Evolutionary conservation across 2,888 invertebrate species (phyloP).

Genomic region (Lagria hirta): DNA sequence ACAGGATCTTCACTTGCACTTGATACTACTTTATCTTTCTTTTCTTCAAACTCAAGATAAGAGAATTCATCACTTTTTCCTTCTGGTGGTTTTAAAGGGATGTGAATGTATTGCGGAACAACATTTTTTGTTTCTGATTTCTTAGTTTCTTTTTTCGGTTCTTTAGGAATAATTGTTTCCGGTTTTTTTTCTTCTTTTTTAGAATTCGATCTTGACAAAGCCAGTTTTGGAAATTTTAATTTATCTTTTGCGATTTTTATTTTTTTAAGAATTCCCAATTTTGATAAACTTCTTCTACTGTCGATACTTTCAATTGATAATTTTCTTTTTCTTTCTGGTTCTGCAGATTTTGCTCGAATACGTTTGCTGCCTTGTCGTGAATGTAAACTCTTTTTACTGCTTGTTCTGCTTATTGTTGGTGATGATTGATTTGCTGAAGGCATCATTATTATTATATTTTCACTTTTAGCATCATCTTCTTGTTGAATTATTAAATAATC

Average conservation of each 20-base stretch:
- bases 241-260: constrained; percentile 47
- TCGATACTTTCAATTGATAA: constrained; percentile 45
- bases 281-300: constrained; percentile 45
- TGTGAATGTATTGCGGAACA: constrained; percentile 50
- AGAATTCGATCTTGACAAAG: constrained; percentile 26
- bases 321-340: constrained; percentile 44
- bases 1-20: constrained; percentile 23
- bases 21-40: constrained; percentile 17
- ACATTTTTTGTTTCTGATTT: constrained; percentile 8
- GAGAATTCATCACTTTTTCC: constrained; percentile 51
- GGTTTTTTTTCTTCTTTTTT: constrained; percentile 30
- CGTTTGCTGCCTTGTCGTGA: constrained; percentile 8
- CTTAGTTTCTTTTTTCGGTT: constrained; percentile 26
- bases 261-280: constrained; percentile 41
- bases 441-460: constrained; percentile 19
- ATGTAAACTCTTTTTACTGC: constrained; percentile 1
- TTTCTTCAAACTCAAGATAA: constrained; percentile 43
- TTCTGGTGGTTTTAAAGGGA: constrained; percentile 51
- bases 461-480: constrained; percentile 15
- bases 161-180: constrained; percentile 17
- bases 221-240: constrained; percentile 42
- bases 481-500: constrained; percentile 17
- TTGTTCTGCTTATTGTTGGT: constrained; percentile 3
- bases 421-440: constrained; percentile 8
- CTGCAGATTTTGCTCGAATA: constrained; percentile 43